Percentiles rank a stretch among this genome's conserved stretches.
Conservation (phyloP, 2,113 vertebrate genomes). For the Anhinga rufa region DNA sequence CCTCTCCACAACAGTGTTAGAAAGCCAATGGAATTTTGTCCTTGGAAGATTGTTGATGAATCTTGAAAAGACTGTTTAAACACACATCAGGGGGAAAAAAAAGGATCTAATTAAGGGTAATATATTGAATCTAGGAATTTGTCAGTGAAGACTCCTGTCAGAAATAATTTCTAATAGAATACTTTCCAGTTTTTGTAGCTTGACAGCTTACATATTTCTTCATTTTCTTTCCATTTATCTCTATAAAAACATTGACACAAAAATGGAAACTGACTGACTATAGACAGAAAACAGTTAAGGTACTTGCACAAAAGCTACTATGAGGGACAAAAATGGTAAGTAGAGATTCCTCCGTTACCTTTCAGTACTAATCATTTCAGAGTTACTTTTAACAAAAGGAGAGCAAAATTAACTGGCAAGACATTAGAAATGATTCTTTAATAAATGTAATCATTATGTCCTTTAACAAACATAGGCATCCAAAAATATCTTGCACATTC, state of each 20-base stretch:
- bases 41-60: background rate
- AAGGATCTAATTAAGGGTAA: background rate
- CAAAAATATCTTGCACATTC: background rate
- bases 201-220: background rate
- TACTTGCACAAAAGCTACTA: background rate
- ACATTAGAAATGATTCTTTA: background rate
- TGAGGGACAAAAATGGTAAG: background rate
- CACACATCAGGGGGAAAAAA: fast-evolving
- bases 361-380: background rate
- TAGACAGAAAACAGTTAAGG: background rate
- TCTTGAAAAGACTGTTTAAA: background rate
- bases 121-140: background rate
- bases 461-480: background rate
- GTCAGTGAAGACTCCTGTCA: background rate
- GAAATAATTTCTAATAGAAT: background rate
- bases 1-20: background rate
- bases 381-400: background rate
- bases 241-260: background rate
- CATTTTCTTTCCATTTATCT: background rate
- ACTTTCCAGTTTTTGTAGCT: background rate
- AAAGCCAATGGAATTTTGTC: background rate
- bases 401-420: background rate
- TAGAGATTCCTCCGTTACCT: background rate
- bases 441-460: background rate
- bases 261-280: background rate